phyloP scores from a whole-genome alignment of 2,888 invertebrate genomes.

The Cloeon dipterum region DNA sequence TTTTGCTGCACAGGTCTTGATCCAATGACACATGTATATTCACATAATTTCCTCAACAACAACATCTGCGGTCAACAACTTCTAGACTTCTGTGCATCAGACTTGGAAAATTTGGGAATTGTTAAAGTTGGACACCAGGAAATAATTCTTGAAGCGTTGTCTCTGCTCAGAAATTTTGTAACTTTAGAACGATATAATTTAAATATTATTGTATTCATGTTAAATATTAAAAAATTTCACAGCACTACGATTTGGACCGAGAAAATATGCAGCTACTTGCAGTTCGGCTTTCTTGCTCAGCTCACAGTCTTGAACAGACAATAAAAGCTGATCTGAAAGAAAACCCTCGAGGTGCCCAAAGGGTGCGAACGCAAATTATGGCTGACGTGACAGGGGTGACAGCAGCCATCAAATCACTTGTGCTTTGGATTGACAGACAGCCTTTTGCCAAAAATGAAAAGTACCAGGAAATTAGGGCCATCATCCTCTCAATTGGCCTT shows the following conservation, averaged over 20 bases:
- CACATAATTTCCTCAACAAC: slow-evolving; percentile 55
- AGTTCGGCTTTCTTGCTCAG: slow-evolving; percentile 57
- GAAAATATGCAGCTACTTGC: slow-evolving; percentile 84
- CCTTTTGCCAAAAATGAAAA: slow-evolving; percentile 38
- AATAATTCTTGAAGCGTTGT: slow-evolving; percentile 76
- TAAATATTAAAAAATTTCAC: too few species aligned
- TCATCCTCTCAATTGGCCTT: slow-evolving; percentile 52
- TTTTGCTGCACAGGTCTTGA: slow-evolving; percentile 59
- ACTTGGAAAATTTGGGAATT: slow-evolving; percentile 70
- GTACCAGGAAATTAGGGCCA: slow-evolving; percentile 43
- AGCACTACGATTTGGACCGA: slow-evolving; percentile 78
- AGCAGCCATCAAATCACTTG: slow-evolving; percentile 62
- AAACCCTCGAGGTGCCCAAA: slow-evolving; percentile 19
- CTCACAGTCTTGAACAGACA: slow-evolving; percentile 53
- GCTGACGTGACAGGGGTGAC: slow-evolving; percentile 71
- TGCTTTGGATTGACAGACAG: slow-evolving; percentile 70
- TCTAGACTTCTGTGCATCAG: slow-evolving; percentile 64
- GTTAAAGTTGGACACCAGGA: slow-evolving; percentile 81
- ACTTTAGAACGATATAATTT: slow-evolving; percentile 18
- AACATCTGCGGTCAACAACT: slow-evolving; percentile 62
- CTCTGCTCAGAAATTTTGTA: slow-evolving; percentile 72
- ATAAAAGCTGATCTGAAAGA: slow-evolving; percentile 14
- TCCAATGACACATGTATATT: slow-evolving; percentile 53
- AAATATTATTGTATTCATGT: background rate
- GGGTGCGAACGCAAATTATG: slow-evolving; percentile 55